Base-by-base conservation (phyloP, 2,888 invertebrate species). In the Onthophagus sagittarius region DNA sequence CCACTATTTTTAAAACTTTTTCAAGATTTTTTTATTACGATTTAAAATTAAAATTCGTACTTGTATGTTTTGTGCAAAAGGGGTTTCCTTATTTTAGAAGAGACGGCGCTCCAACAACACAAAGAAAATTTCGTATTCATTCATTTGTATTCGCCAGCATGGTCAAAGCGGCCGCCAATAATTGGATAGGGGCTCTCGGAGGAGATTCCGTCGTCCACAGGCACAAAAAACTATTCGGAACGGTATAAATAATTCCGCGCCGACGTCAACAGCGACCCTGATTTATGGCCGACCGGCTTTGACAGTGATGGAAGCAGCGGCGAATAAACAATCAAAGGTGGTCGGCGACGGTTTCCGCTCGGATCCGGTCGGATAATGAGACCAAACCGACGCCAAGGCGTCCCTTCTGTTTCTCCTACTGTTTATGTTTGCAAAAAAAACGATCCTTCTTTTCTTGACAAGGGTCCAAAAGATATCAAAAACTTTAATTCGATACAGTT, bases 231-330 rank as follows among this genome's bases (percentile, higher is more conserved):
- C 77, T 78, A 77, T 78, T 77, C 78, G 79, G 79, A 82, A 82
- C 82, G 80, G 81, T 82, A 83, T 83, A 84, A 83, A 83, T 83
- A 83, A 82, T 83, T 83, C 83, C 81, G 77, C 81, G 77, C 76
- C 79, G 79, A 77, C 75, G 77, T 77, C 76, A 74, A 73, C 73
- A 69, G 71, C 53, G 71, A 14, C 64, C 77, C 83, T 85, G 85
- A 85, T 85, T 85, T 85, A 85, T 84, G 80, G 81, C 82, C 83
- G 82, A 77, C 77, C 77, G 77, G 80, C 79, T 23, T 23, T 81
- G 85, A 84, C 84, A 84, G 83, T 85, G 85, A 85, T 85, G 84
- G 84, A 85, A 85, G 82, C 82, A 81, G 83, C 83, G 83, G 84
- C 81, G 83, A 82, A 84, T 84, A 83, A 83, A 83, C 82, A 83